A percentile compares a stretch with the other conserved stretches of the same genome.
Evolutionary conservation across 1,140 invertebrate species (phyloP).

Genomic region (Leptinotarsa texana): DNA sequence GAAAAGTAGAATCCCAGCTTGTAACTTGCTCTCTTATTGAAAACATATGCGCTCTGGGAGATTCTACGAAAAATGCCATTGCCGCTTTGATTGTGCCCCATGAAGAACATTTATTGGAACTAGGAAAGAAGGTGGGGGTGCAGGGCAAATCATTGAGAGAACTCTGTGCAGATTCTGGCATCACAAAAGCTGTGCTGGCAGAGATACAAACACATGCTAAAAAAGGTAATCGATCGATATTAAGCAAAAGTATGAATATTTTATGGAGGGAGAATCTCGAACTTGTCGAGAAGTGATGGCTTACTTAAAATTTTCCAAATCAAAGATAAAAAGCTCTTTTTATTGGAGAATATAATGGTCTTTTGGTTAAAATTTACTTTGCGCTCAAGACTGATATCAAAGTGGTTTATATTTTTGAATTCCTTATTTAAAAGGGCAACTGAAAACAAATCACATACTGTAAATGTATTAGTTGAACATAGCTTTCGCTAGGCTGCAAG

Average conservation of each 20-base stretch:
- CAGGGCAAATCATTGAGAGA: slow-evolving; percentile 67
- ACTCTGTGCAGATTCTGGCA: slow-evolving; percentile 69
- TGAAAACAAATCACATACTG: too few relatives aligned
- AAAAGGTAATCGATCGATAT: slow-evolving; percentile 71
- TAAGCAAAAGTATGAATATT: slow-evolving; percentile 13
- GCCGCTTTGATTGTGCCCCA: slow-evolving; percentile 93
- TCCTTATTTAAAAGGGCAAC: too few relatives aligned
- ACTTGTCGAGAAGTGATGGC: too few relatives aligned
- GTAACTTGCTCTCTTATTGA: slow-evolving; percentile 95
- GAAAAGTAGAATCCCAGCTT: slow-evolving; percentile 87
- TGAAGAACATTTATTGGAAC: slow-evolving; percentile 67
- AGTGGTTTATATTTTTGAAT: too few relatives aligned
- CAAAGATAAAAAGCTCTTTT: too few relatives aligned
- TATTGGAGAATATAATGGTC: too few relatives aligned
- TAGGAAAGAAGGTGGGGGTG: slow-evolving; percentile 69
- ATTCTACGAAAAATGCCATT: slow-evolving; percentile 79
- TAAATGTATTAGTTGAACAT: too few relatives aligned
- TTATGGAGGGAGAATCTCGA: too few relatives aligned
- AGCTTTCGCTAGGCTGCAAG: too few relatives aligned
- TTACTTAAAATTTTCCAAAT: neutral
- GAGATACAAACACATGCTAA: slow-evolving; percentile 79
- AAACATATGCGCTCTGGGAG: slow-evolving; percentile 93
- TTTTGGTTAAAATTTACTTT: too few relatives aligned
- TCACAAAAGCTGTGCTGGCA: slow-evolving; percentile 79
- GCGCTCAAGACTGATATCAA: too few relatives aligned